A percentile compares a stretch with the other conserved stretches of the same genome.
Evolutionary conservation across 2,113 vertebrate genomes (phyloP).

Genomic region (Amblyornis subalaris): DNA sequence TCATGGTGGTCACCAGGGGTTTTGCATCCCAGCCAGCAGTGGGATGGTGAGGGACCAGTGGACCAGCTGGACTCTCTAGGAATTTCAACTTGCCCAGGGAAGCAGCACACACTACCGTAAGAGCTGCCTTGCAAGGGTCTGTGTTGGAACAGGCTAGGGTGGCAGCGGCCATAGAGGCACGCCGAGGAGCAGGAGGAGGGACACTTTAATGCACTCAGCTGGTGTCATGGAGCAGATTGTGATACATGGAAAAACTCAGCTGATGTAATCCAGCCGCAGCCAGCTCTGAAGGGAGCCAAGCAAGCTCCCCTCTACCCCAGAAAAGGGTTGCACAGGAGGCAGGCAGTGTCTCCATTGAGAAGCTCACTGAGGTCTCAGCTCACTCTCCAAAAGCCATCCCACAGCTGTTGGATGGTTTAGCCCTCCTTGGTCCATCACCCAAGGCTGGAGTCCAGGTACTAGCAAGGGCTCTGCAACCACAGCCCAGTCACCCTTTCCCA

Average conservation of each 20-base stretch:
- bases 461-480: background rate
- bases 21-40: background rate
- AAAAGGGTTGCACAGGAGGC: background rate
- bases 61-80: background rate
- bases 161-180: background rate
- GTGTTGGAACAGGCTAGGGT: background rate
- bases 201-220: background rate
- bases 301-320: background rate
- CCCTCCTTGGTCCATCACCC: background rate
- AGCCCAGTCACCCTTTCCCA: background rate
- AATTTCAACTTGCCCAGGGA: accelerated
- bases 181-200: background rate
- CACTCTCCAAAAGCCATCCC: background rate
- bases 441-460: background rate
- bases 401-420: background rate
- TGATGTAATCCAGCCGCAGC: background rate
- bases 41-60: accelerated
- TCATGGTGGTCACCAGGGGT: background rate
- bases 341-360: accelerated
- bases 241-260: background rate
- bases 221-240: background rate
- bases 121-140: background rate
- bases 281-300: background rate
- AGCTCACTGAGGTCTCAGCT: background rate
- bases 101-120: background rate